A percentile compares a stretch with the other conserved stretches of the same genome.
Conservation (phyloP, 2,888 invertebrate genomes). For the Catocala fraxini region DNA sequence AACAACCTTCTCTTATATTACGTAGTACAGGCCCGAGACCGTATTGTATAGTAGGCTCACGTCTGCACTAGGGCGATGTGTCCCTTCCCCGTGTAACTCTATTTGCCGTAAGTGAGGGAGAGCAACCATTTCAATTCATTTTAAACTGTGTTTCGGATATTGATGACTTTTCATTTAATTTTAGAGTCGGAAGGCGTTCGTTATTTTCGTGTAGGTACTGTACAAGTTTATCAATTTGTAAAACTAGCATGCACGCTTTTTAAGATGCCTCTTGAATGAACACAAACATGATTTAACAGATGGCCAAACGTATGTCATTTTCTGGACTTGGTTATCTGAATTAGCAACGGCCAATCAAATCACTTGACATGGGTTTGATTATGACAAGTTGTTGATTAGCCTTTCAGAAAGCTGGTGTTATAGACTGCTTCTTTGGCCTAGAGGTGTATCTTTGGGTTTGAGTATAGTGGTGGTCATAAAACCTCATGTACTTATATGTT, state of each 20-base stretch:
- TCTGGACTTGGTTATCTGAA: too few relatives aligned
- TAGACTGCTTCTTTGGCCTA: too few relatives aligned
- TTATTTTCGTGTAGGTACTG: background rate
- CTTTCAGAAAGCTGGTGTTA: too few relatives aligned
- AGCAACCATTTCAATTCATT: conserved; percentile 44
- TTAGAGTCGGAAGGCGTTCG: conserved; percentile 7
- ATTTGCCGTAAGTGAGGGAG: conserved; percentile 47
- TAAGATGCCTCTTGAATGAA: too few relatives aligned
- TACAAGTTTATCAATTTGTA: background rate
- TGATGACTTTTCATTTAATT: conserved; percentile 38
- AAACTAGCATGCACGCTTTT: conserved; percentile 8
- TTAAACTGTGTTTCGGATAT: conserved; percentile 49
- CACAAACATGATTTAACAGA: too few relatives aligned
- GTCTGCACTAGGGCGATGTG: conserved; percentile 36
- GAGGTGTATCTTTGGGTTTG: too few relatives aligned
- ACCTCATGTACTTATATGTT: too few relatives aligned
- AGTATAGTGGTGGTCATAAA: too few relatives aligned
- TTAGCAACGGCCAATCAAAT: too few relatives aligned
- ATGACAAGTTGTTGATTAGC: too few relatives aligned
- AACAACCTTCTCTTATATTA: conserved; percentile 30
- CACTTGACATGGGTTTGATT: too few relatives aligned
- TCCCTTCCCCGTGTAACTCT: conserved; percentile 51
- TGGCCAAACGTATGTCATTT: too few relatives aligned
- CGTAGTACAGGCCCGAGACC: conserved; percentile 4
- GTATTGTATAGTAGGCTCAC: conserved; percentile 39